Conservation (phyloP, 1,140 invertebrate species). For the Antheraea mylitta region DNA sequence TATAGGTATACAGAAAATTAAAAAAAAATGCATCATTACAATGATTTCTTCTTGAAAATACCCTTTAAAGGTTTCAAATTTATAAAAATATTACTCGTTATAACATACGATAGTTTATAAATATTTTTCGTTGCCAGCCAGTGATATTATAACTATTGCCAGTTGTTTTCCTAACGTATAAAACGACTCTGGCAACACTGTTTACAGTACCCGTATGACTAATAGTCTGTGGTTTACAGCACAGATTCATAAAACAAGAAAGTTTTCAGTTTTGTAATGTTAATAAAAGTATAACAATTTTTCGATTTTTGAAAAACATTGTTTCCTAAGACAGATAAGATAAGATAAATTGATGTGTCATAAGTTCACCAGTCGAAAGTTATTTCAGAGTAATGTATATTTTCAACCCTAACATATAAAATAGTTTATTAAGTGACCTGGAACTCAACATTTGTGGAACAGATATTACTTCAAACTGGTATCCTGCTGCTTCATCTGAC, state of each 20-base stretch:
- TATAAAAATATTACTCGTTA: too few species aligned
- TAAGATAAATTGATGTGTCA: constrained; percentile 11
- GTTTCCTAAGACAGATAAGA: constrained; percentile 5
- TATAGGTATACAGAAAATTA: too few species aligned
- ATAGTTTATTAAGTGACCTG: background rate
- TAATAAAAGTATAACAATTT: background rate
- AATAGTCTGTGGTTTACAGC: too few species aligned
- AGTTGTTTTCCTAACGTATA: too few species aligned
- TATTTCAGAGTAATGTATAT: background rate
- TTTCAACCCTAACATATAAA: background rate
- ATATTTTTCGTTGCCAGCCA: too few species aligned
- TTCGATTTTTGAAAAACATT: constrained; percentile 3
- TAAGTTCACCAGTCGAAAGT: constrained; percentile 1
- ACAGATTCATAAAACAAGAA: constrained; percentile 10
- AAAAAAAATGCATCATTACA: too few species aligned
- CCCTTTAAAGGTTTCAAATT: too few species aligned
- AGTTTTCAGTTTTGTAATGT: background rate
- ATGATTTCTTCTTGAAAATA: too few species aligned
- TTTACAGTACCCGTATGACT: background rate
- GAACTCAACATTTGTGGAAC: background rate
- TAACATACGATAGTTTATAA: too few species aligned
- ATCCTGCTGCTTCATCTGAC: too few species aligned
- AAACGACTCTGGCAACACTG: too few species aligned
- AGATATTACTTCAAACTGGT: background rate
- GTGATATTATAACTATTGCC: too few species aligned